Evolutionary conservation across 2,797 vertebrate genomes (phyloP).

Genomic region (Gobio occitaniae): DNA sequence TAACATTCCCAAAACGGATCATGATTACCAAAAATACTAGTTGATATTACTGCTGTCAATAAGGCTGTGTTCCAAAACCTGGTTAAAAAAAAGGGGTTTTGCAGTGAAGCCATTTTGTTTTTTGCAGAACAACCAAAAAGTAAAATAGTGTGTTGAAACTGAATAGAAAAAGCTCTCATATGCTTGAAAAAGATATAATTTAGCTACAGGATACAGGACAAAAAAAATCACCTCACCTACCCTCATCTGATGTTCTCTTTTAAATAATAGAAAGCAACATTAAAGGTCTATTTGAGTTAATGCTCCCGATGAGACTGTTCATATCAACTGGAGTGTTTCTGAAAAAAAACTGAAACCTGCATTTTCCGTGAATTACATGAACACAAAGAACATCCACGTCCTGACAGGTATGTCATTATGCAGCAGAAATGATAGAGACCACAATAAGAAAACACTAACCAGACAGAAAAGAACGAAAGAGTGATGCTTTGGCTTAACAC

Average conservation of each 20-base stretch:
- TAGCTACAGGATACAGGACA: background rate
- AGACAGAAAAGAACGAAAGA: background rate
- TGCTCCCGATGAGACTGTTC: slow-evolving; percentile 18
- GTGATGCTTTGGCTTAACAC: background rate
- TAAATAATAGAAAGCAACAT: slow-evolving; percentile 6
- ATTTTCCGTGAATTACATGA: slow-evolving; percentile 26
- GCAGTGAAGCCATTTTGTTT: too few species aligned
- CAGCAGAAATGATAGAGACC: slow-evolving; percentile 26
- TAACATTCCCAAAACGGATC: too few species aligned
- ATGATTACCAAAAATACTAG: background rate
- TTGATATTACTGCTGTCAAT: background rate
- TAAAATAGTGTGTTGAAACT: background rate
- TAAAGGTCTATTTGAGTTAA: slow-evolving; percentile 39
- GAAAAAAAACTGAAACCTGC: background rate
- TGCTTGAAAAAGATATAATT: background rate
- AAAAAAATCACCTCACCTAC: background rate
- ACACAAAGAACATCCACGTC: slow-evolving; percentile 27
- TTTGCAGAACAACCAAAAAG: too few species aligned
- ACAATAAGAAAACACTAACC: background rate
- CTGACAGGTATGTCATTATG: slow-evolving; percentile 28
- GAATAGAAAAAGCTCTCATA: background rate
- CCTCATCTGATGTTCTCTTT: slow-evolving; percentile 5
- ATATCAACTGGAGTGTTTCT: slow-evolving; percentile 7
- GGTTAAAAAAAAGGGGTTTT: too few species aligned
- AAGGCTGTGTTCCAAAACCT: background rate